Evolutionary conservation across 1,140 invertebrate genomes (phyloP), one percentile per base, ranked within the genome.

Genomic region (Papilio polyxenes): DNA sequence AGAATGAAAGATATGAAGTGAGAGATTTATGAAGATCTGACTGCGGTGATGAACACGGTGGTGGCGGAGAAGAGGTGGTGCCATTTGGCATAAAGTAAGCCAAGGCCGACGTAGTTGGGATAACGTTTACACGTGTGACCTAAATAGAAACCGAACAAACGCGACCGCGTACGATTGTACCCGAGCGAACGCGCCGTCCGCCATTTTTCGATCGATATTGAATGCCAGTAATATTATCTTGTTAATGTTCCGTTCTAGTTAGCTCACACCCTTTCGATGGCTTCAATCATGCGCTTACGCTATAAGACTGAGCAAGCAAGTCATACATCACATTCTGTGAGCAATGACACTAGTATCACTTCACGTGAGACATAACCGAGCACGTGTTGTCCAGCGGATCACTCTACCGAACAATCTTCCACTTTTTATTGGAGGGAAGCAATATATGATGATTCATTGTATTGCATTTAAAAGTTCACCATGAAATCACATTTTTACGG

Each of bases 91-190:
- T 84, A 87, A 93, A 93, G 89, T 93, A 94, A 93, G 93, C 92
- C 93, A 94, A 94, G 93, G 93, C 92, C 92, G 91, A 85, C 80
- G 86, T 91, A 87, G 92, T 87, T 92, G 92, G 93, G 92, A 93
- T 92, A 91, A 91, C 89, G 92, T 89, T 93, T 93, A 93, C 93
- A 94, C 93, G 93, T 94, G 93, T 94, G 93, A 94, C 93, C 93
- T 89, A 93, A 88, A 92, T 93, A 91, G 86, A 72, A 83, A 80
- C 88, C 92, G 93, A 93, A 83, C 79, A 83, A 31, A 77, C 79
- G 82, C 92, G 91, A 85, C 88, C 76, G 83, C 75, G 49, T 83
- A 84, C 93, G 92, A 93, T 75, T 65, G n/a, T 53, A 53, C 44
- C 87, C 91, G 91, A 92, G 62, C 80, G 82, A 44, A 82, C 77